phyloP scores from a whole-genome alignment of 2,888 invertebrate species.

The Sylvicola cinctus region DNA sequence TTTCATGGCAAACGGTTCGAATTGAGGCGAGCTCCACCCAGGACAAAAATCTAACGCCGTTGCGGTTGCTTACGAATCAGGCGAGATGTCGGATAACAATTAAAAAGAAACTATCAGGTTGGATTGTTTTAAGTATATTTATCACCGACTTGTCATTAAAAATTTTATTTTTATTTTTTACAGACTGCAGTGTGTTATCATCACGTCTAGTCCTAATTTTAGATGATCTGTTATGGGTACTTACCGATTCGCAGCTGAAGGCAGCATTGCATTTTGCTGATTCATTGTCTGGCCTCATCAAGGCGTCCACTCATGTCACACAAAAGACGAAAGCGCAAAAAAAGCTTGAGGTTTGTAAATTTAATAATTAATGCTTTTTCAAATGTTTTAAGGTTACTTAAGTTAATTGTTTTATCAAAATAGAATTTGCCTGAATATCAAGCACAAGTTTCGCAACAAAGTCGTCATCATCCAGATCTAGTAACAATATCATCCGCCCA shows the following conservation, averaged over 20 bases:
- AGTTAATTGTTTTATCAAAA: slow-evolving; percentile 8
- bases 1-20: slow-evolving; percentile 92
- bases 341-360: slow-evolving; percentile 44
- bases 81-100: slow-evolving; percentile 88
- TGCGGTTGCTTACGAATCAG: slow-evolving; percentile 81
- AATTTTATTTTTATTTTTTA: slow-evolving; percentile 4
- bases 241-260: slow-evolving; percentile 88
- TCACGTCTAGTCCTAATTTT: slow-evolving; percentile 80
- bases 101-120: slow-evolving; percentile 54
- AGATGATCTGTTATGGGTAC: slow-evolving; percentile 91
- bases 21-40: slow-evolving; percentile 80
- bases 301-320: slow-evolving; percentile 57
- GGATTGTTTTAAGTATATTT: slow-evolving; percentile 16
- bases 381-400: slow-evolving; percentile 1
- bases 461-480: slow-evolving; percentile 19
- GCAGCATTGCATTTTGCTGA: slow-evolving; percentile 81
- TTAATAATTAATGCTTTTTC: too few relatives aligned
- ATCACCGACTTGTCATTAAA: not conserved
- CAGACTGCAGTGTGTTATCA: slow-evolving; percentile 85
- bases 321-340: slow-evolving; percentile 64
- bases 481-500: slow-evolving; percentile 21
- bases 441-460: slow-evolving; percentile 44
- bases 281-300: slow-evolving; percentile 62
- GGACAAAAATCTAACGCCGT: slow-evolving; percentile 60
- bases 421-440: slow-evolving; percentile 49